Percentiles rank a stretch among this genome's conserved stretches.
Conservation (phyloP, 1,140 invertebrate species). For the Zaprionus lachaisei region DNA sequence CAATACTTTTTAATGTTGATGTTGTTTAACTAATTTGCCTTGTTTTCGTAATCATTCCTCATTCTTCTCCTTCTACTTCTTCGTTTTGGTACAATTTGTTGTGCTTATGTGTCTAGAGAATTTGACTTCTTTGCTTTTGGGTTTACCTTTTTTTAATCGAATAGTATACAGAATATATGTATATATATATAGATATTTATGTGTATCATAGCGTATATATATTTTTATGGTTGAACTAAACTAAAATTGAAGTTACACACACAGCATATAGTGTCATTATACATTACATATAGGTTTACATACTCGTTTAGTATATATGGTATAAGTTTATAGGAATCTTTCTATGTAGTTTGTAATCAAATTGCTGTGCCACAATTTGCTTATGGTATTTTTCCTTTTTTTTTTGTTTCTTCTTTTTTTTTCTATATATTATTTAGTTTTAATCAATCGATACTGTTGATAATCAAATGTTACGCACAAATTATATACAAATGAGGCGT, state of each 20-base stretch:
- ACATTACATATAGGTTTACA: constrained; percentile 34
- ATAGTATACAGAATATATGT: constrained; percentile 26
- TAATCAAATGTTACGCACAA: constrained; percentile 41
- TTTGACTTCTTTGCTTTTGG: constrained; percentile 76
- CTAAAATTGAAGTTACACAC: constrained; percentile 63
- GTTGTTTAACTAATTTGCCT: constrained; percentile 46
- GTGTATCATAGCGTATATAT: constrained; percentile 22
- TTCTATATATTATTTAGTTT: constrained; percentile 21
- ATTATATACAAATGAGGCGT: constrained; percentile 42
- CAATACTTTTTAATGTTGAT: constrained; percentile 58
- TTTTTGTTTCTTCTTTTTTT: constrained; percentile 19
- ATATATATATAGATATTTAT: constrained; percentile 36
- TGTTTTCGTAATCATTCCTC: constrained; percentile 15
- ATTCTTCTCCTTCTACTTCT: constrained; percentile 4
- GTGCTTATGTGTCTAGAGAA: constrained; percentile 72
- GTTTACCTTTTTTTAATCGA: constrained; percentile 7
- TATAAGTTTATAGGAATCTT: constrained; percentile 64
- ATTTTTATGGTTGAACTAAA: constrained; percentile 38
- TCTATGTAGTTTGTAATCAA: constrained; percentile 65
- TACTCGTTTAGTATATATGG: constrained; percentile 21
- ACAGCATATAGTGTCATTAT: constrained; percentile 12
- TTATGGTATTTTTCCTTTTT: constrained; percentile 61
- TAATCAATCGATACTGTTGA: constrained; percentile 64
- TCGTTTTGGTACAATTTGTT: constrained; percentile 70
- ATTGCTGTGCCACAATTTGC: constrained; percentile 60